Evolutionary conservation across 2,888 invertebrate genomes (phyloP), one percentile per base, ranked within the genome.

Genomic region (Xanthorhoe spadicearia): DNA sequence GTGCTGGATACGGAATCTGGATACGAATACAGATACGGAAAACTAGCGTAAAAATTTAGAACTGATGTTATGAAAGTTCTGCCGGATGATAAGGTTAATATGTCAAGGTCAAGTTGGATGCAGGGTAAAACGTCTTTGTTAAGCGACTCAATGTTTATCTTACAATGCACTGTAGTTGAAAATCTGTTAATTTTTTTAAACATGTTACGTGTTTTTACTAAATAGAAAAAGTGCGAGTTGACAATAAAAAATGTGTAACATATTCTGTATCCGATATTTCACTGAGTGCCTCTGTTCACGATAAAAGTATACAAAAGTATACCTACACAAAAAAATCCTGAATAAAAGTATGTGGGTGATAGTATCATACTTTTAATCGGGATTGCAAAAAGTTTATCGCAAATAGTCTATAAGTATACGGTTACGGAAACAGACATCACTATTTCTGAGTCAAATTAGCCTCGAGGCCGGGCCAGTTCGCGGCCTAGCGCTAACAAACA

Each of bases 401-500:
- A 2, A 13, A 43, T 1, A 13, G 13, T 43, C 5, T 43, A n/a
- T n/a, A n/a, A n/a, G 32, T 4, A 32, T 63, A 49, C 46, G 46
- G 57, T 53, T 60, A 65, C 55, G 55, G 60, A 67, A 59, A 53
- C 28, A 13, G 23, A 53, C 60, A 64, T 64, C 63, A 60, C 63
- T 67, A 67, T n/a, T 58, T 50, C 28, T 2, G 76, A 80, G 80
- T 80, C 76, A 81, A 82, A 86, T 86, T 83, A 83, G 76, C 78
- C 59, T 51, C 62, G 78, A 83, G 79, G 82, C 79, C 74, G 80
- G 69, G 72, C 51, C 69, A 79, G 76, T 81, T 85, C 80, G 83
- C 84, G 74, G 69, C 74, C 63, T 73, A 69, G 60, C 73, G 79
- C 80, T 84, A 87, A 86, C 80, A 80, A 84, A 82, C 75, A 76